phyloP scores from a whole-genome alignment of 2,113 vertebrate species.

The Microcebus ravelobensis region DNA sequence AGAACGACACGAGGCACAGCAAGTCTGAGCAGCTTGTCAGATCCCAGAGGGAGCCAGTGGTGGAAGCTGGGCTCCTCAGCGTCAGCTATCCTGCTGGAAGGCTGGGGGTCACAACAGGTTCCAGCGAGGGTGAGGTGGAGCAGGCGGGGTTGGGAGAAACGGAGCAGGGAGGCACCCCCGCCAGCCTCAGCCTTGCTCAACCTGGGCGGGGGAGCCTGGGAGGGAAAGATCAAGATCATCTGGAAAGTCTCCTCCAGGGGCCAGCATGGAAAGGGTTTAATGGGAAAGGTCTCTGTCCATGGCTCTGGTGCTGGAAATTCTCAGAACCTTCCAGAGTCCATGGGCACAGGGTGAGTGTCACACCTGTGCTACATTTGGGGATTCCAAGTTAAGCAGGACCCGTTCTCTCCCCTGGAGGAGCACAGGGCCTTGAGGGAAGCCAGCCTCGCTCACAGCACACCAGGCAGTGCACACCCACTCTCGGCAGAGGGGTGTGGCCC shows the following conservation, averaged over 20 bases:
- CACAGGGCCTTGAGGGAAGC: not conserved
- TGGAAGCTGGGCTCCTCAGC: not conserved
- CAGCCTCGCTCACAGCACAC: not conserved
- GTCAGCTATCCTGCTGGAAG: not conserved
- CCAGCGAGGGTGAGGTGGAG: not conserved
- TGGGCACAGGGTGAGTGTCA: not conserved
- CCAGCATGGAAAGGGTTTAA: not conserved
- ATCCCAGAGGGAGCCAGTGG: not conserved
- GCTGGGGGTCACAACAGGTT: not conserved
- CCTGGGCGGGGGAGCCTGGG: not conserved
- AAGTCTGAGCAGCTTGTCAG: not conserved
- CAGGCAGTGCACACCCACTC: not conserved
- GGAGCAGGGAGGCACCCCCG: not conserved
- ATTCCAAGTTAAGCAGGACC: not conserved
- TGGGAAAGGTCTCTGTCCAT: conserved; percentile 52
- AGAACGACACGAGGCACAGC: not conserved
- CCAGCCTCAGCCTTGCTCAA: not conserved
- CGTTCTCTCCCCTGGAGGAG: not conserved
- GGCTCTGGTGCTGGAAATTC: conserved; percentile 49
- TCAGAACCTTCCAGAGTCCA: not conserved
- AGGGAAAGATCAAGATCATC: not conserved
- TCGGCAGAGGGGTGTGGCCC: not conserved
- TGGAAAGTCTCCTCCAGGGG: not conserved
- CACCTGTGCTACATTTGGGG: not conserved
- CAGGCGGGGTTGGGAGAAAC: not conserved